phyloP scores from a whole-genome alignment of 2,113 vertebrate genomes.

The Rattus rattus region DNA sequence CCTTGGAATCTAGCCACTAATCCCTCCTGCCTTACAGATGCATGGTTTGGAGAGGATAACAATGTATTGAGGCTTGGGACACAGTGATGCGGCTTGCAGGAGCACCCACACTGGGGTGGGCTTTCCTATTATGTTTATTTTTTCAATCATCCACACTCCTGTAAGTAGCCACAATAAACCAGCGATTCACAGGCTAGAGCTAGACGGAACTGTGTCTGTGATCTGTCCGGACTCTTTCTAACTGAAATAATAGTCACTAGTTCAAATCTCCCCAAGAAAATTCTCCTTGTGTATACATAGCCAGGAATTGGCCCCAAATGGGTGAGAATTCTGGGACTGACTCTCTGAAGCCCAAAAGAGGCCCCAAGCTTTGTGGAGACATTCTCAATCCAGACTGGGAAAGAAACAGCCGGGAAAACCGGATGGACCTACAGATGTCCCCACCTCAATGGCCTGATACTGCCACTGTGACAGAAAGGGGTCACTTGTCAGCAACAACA shows the following conservation, averaged over 20 bases:
- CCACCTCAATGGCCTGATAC: background rate
- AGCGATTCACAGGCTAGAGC: background rate
- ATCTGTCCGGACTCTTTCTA: background rate
- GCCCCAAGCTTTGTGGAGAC: background rate
- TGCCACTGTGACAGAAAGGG: background rate
- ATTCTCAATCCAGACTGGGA: background rate
- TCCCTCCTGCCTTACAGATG: background rate
- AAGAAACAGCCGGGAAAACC: too few species aligned
- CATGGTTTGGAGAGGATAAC: background rate
- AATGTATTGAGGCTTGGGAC: background rate
- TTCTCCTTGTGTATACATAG: too few species aligned
- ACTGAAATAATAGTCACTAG: too few species aligned
- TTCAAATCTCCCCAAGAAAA: background rate
- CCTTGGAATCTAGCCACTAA: background rate
- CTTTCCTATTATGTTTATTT: background rate
- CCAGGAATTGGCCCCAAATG: background rate
- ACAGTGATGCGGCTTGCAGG: too few species aligned
- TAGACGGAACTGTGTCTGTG: background rate
- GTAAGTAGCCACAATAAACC: background rate
- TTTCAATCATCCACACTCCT: background rate
- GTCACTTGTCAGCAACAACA: background rate
- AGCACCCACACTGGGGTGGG: background rate
- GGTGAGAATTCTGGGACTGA: background rate
- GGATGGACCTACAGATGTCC: accelerated
- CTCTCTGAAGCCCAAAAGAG: background rate